Evolutionary conservation across 2,113 vertebrate species (phyloP).

Genomic region (Hassar affinis): DNA sequence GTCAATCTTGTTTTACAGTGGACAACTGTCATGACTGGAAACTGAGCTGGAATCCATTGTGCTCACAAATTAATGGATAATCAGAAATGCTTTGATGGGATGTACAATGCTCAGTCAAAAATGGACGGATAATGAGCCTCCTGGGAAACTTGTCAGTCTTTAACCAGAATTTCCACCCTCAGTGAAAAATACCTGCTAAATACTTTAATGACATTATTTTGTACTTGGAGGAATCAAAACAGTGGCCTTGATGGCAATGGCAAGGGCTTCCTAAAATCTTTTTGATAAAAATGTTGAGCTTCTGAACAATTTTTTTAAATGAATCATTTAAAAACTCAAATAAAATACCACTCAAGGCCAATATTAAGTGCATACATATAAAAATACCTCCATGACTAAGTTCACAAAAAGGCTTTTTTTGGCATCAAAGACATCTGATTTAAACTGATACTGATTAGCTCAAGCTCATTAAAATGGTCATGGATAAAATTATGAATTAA

Average conservation of each 20-base stretch:
- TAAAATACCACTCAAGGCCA: background rate
- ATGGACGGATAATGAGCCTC: constrained; percentile 21
- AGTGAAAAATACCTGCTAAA: background rate
- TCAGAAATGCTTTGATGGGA: constrained; percentile 21
- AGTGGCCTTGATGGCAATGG: background rate
- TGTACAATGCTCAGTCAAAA: constrained; percentile 1
- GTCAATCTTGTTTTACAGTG: constrained; percentile 14
- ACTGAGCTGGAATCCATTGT: background rate
- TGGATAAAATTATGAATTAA: background rate
- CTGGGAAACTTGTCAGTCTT: background rate
- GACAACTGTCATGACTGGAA: constrained; percentile 4
- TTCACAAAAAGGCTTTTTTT: no score
- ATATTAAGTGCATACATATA: background rate
- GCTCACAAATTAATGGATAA: constrained; percentile 5
- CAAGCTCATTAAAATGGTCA: background rate
- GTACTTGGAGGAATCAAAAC: background rate
- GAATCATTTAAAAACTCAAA: background rate
- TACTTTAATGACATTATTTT: background rate
- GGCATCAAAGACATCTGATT: background rate
- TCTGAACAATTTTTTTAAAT: background rate
- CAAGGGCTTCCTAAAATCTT: no score
- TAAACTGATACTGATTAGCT: background rate
- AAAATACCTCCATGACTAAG: no score
- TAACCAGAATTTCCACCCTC: constrained; percentile 2
- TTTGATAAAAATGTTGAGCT: background rate